Percentiles rank a stretch among this genome's conserved stretches.
These are phyloP conservation scores for Notodonta ziczac DNA, from an alignment of 2,888 invertebrate species.

Conservation along the genomic window DNA sequence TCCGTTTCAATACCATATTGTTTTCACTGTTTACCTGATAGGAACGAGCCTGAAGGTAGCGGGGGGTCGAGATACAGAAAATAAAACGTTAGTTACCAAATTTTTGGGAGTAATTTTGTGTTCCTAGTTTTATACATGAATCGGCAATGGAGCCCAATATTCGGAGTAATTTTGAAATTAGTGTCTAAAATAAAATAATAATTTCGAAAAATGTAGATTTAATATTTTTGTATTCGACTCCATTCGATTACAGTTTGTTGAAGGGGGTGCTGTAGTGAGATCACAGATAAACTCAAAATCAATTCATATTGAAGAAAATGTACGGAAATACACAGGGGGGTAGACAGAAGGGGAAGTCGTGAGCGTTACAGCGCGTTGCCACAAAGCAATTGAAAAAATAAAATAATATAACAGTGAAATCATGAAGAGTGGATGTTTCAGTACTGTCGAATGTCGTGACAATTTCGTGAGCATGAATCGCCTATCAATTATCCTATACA, in stretches of 20 bases:
- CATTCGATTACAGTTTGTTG: constrained; percentile 43
- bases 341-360: constrained; percentile 54
- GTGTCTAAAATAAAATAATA: neutral
- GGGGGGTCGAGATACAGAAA: constrained; percentile 86
- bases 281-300: constrained; percentile 26
- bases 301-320: constrained; percentile 46
- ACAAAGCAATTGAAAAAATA: constrained; percentile 79
- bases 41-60: constrained; percentile 93
- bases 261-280: constrained; percentile 37
- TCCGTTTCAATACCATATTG: constrained; percentile 77
- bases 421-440: constrained; percentile 62
- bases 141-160: constrained; percentile 34
- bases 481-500: constrained; percentile 30
- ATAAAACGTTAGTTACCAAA: constrained; percentile 83
- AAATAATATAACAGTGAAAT: constrained; percentile 69
- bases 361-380: constrained; percentile 77
- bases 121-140: constrained; percentile 43
- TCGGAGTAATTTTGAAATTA: neutral
- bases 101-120: constrained; percentile 48
- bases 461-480: constrained; percentile 53
- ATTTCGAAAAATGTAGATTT: neutral
- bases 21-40: constrained; percentile 91
- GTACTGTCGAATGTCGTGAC: constrained; percentile 48
- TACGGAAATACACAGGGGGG: constrained; percentile 47
- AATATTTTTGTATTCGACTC: constrained; percentile 32